Percentiles rank a stretch among this genome's conserved stretches.
Evolutionary conservation across 2,113 vertebrate genomes (phyloP).

Genomic region (Antigone vipio): DNA sequence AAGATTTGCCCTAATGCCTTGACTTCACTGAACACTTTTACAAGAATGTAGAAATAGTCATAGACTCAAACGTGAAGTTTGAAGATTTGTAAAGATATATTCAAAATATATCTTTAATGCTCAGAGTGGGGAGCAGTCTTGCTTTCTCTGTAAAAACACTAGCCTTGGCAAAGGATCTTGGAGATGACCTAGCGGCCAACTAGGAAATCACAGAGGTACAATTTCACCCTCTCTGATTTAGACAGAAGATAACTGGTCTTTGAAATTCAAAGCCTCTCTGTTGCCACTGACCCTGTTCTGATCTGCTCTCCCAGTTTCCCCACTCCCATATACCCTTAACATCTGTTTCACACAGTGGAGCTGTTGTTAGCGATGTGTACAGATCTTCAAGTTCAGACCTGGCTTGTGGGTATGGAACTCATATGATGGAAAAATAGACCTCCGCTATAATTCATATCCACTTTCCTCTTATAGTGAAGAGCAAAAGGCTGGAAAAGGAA

Average conservation of each 20-base stretch:
- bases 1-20: neutral
- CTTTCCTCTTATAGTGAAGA: neutral
- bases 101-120: neutral
- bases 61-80: neutral
- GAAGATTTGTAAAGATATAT: neutral
- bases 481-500: neutral
- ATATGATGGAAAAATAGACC: neutral
- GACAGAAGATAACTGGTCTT: neutral
- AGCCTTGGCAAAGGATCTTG: neutral
- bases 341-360: neutral
- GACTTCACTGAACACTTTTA: neutral
- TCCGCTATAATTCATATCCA: neutral
- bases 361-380: neutral
- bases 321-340: neutral
- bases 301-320: neutral
- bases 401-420: neutral
- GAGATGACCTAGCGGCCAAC: neutral
- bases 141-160: neutral
- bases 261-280: neutral
- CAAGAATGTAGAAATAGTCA: neutral
- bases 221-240: neutral
- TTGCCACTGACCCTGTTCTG: neutral
- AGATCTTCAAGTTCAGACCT: neutral
- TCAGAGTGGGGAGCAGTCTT: neutral
- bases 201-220: neutral